A percentile compares a stretch with the other conserved stretches of the same genome.
These are phyloP conservation scores for Amphiura filiformis DNA, from an alignment of 35 echinoderm and acorn worm species.

Conservation along the genomic window DNA sequence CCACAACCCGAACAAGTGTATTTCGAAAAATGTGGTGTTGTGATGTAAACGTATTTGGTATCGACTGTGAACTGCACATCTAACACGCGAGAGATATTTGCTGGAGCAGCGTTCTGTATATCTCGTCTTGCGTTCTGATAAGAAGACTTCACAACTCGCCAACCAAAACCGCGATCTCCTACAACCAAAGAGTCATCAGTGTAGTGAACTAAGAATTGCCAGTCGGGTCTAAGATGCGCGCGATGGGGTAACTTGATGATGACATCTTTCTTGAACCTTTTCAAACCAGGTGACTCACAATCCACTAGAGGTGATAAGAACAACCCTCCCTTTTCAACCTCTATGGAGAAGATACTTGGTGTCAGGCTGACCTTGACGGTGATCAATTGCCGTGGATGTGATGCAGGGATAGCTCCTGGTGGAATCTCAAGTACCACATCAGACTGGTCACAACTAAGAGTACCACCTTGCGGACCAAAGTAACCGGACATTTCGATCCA, in stretches of 20 bases:
- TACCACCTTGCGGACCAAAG: conserved; percentile 28
- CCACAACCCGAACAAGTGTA: conserved; percentile 43
- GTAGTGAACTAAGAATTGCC: conserved; percentile 17
- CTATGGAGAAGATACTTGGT: background rate
- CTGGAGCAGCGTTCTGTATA: background rate
- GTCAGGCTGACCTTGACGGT: background rate
- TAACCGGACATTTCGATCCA: conserved; percentile 42
- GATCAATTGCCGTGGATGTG: conserved; percentile 1
- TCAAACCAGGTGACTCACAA: conserved; percentile 32
- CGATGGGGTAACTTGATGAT: conserved; percentile 40
- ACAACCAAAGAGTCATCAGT: background rate
- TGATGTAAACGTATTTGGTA: conserved; percentile 24
- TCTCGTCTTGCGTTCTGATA: background rate
- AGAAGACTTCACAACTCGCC: background rate
- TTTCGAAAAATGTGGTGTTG: conserved; percentile 43
- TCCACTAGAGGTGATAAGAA: conserved; percentile 40
- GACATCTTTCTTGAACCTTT: conserved; percentile 13
- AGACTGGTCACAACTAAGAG: conserved; percentile 31
- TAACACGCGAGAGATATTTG: background rate
- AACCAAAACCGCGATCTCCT: too few relatives aligned
- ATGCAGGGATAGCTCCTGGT: conserved; percentile 38
- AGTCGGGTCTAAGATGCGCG: conserved; percentile 1
- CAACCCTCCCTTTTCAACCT: background rate
- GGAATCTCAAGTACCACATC: conserved; percentile 50
- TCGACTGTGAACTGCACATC: conserved; percentile 21